These are phyloP conservation scores for Delphinus delphis DNA, from an alignment of 2,113 vertebrate genomes.

Conservation along the genomic window DNA sequence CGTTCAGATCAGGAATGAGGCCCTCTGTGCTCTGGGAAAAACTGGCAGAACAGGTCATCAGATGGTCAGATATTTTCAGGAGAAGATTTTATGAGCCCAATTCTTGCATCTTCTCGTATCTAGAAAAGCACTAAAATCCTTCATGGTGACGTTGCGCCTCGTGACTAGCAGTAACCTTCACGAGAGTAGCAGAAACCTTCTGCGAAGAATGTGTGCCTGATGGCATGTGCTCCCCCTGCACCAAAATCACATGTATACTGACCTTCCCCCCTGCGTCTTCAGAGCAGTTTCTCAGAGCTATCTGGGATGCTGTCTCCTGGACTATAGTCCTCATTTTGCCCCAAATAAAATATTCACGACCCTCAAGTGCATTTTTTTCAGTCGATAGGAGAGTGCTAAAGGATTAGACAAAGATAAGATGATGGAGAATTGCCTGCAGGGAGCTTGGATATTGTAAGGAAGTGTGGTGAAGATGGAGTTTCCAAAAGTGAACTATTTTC, in stretches of 20 bases:
- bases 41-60: neutral
- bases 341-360: neutral
- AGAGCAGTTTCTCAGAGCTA: neutral
- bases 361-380: neutral
- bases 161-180: neutral
- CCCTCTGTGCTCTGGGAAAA: neutral
- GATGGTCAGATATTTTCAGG: neutral
- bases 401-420: neutral
- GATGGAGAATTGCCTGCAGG: neutral
- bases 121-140: neutral
- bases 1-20: neutral
- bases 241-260: neutral
- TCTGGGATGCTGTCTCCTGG: neutral
- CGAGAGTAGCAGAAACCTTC: neutral
- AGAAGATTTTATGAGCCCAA: neutral
- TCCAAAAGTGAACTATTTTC: neutral
- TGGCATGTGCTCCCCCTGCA: neutral
- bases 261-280: neutral
- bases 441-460: neutral
- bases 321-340: neutral
- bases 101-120: neutral
- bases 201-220: neutral
- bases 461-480: neutral
- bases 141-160: neutral
- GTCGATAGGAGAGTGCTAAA: neutral